A percentile compares a stretch with the other conserved stretches of the same genome.
Conservation (phyloP, 2,888 invertebrate genomes). For the Branchellion lobata region DNA sequence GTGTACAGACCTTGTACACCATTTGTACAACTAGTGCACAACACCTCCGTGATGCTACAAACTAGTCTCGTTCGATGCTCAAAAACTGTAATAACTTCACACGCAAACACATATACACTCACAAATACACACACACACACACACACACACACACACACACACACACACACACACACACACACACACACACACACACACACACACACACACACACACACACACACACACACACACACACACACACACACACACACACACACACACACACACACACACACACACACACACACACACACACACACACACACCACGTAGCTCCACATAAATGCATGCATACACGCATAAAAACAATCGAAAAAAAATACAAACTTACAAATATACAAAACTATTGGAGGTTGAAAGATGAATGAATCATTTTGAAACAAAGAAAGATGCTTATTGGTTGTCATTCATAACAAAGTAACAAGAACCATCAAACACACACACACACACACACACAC, state of each 20-base stretch:
- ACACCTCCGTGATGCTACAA: no score
- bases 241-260: constrained; percentile 30
- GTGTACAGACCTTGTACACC: no score
- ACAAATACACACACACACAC: not conserved
- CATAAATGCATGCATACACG: not conserved
- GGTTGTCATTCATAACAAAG: no score
- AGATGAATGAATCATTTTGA: no score
- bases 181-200: constrained; percentile 44
- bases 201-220: constrained; percentile 36
- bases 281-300: constrained; percentile 7
- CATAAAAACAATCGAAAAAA: no score
- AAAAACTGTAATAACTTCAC: no score
- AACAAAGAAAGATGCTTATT: no score
- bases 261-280: not conserved
- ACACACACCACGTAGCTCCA: not conserved
- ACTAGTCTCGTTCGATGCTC: no score
- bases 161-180: not conserved
- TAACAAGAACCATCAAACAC: no score
- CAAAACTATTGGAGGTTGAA: no score
- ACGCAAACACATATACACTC: not conserved
- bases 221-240: not conserved
- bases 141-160: not conserved
- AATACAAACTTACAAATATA: no score
- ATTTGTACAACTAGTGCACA: no score
- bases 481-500: not conserved